Conservation (phyloP, 2,888 invertebrate genomes). For the Junonia oenone region DNA sequence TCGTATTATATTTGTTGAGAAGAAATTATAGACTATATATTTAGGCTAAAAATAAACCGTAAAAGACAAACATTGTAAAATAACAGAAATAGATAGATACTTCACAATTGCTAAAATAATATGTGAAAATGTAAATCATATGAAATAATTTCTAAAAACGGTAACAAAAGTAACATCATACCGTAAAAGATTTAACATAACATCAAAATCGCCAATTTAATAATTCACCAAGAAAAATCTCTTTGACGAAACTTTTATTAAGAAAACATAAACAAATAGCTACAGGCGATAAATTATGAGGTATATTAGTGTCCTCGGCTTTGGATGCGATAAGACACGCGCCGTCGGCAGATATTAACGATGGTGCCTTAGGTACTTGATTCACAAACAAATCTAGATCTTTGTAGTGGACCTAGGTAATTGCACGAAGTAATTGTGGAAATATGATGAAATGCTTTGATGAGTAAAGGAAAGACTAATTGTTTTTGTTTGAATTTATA, state of each 20-base stretch:
- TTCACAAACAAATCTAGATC: slow-evolving; percentile 27
- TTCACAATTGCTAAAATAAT: too few species aligned
- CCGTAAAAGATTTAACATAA: background rate
- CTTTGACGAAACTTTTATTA: background rate
- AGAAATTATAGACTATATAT: too few species aligned
- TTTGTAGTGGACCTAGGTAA: slow-evolving; percentile 17
- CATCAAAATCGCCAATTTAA: background rate
- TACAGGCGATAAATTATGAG: slow-evolving; percentile 21
- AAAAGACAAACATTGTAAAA: too few species aligned
- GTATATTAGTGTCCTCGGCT: slow-evolving; percentile 25
- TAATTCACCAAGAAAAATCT: background rate
- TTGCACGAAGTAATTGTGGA: slow-evolving; percentile 6
- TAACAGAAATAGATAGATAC: too few species aligned
- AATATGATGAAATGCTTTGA: background rate
- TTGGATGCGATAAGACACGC: slow-evolving; percentile 35
- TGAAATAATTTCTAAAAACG: too few species aligned
- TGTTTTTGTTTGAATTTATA: background rate
- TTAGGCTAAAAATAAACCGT: too few species aligned
- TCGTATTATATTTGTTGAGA: too few species aligned
- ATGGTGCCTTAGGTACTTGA: slow-evolving; percentile 22
- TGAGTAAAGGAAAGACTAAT: background rate
- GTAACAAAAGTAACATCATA: too few species aligned
- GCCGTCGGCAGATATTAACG: slow-evolving; percentile 29
- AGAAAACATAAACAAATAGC: slow-evolving; percentile 17
- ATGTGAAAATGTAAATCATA: too few species aligned